Base-by-base conservation (phyloP, 1,140 invertebrate genomes). In the Drosophila novamexicana region DNA sequence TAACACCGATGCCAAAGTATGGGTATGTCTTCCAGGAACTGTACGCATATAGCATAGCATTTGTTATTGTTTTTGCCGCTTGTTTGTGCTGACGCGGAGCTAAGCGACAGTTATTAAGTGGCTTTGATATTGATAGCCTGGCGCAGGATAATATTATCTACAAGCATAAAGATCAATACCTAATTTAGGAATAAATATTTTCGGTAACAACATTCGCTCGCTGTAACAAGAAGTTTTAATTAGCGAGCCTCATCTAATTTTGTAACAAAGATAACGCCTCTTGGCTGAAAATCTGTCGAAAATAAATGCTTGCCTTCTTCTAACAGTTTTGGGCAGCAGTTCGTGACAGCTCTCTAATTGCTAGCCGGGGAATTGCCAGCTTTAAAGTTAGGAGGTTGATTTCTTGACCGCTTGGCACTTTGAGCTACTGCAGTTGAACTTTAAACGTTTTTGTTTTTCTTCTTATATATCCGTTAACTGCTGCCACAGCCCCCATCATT, bases 401-500 rank as follows among this genome's bases (percentile, higher is more conserved):
- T 36, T 37, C 37, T 40, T 57, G 39, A 40, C 39, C 63, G 44
- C 39, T 61, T 73, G 70, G 37, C 70, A 61, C 40, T 64, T 70
- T n/a, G 44, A 70, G 50, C 67, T 56, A 64, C 67, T 56, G 59
- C 39, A 59, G 69, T 44, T 66, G 39, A 49, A 67, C 63, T n/a
- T 49, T 53, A 68, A 61, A 68, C 40, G 53, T 10, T 49, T 58
- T 52, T 16, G 22, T 10, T 65, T 16, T 32, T 42, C 50, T 22
- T 22, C 58, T 16, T 70, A 47, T 44, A 32, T 70, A 39, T 62
- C 40, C 18, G 50, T 40, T 54, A 65, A 36, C 6, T 45, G 64
- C 64, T 45, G 63, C 63, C 54, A 62, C 63, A 37, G 58, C 44
- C 79, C 77, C 82, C 79, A 83, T 86, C 83, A 86, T 86, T 88